Evolutionary conservation across 2,888 invertebrate species (phyloP).

Genomic region (Cryptops parisi): DNA sequence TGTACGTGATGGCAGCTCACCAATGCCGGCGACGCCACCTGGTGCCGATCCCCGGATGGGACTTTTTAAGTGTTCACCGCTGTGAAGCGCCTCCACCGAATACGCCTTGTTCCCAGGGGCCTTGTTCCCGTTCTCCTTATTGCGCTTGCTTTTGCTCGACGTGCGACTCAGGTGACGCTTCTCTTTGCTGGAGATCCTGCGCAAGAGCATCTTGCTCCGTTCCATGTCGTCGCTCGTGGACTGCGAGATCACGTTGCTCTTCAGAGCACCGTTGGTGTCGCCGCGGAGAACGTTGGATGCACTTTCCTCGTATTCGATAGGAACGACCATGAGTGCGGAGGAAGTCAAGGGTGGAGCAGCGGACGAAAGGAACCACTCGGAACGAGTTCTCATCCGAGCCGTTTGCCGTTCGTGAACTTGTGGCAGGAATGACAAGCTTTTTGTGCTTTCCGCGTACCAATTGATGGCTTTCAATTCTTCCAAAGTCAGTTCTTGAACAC

Average conservation of each 20-base stretch:
- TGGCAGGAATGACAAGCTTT: conserved; percentile 77
- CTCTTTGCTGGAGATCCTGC: conserved; percentile 38
- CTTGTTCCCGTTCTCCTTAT: conserved; percentile 29
- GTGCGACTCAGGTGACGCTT: conserved; percentile 36
- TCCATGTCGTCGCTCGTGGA: not conserved
- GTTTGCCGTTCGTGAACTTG: conserved; percentile 94
- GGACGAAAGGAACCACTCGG: conserved; percentile 89
- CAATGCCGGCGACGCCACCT: conserved; percentile 12
- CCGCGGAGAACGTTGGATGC: conserved; percentile 35
- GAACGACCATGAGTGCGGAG: conserved; percentile 24
- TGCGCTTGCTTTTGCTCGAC: conserved; percentile 29
- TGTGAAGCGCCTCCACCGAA: conserved; percentile 17
- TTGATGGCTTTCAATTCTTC: conserved; percentile 74
- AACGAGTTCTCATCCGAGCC: conserved; percentile 88
- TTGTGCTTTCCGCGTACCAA: conserved; percentile 80
- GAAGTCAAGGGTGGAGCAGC: conserved; percentile 29
- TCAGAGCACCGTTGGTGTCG: conserved; percentile 24
- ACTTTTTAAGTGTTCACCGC: not conserved
- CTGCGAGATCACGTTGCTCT: not conserved
- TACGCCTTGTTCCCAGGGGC: conserved; percentile 32
- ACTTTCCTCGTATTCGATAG: conserved; percentile 35
- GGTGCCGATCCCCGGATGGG: conserved; percentile 15
- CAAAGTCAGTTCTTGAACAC: conserved; percentile 48
- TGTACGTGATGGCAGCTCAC: conserved; percentile 15
- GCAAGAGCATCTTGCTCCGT: conserved; percentile 22